Evolutionary conservation across 1,140 invertebrate genomes (phyloP).

Genomic region (Tachypleus tridentatus): DNA sequence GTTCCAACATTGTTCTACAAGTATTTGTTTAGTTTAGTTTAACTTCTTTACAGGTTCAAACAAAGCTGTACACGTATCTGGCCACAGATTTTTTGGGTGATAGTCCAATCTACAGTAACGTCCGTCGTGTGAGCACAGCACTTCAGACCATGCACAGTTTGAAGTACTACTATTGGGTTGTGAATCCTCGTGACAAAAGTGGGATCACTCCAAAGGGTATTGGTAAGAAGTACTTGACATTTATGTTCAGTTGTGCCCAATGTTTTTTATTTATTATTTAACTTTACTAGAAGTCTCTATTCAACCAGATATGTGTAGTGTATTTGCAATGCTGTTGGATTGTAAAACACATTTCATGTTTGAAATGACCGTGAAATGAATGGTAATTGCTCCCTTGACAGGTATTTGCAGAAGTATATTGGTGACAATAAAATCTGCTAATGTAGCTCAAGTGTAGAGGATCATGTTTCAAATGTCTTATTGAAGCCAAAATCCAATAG

Average conservation of each 20-base stretch:
- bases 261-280: constrained; percentile 7
- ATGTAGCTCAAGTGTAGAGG: too few species aligned
- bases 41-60: constrained; percentile 49
- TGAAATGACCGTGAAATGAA: too few species aligned
- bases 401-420: too few species aligned
- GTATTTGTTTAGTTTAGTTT: constrained; percentile 8
- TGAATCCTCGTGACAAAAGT: constrained; percentile 86
- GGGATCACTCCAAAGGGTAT: constrained; percentile 87
- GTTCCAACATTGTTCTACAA: constrained; percentile 7
- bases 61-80: constrained; percentile 89
- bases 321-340: too few species aligned
- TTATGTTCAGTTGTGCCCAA: constrained; percentile 5
- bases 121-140: constrained; percentile 89
- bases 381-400: too few species aligned
- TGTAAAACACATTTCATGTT: too few species aligned
- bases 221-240: constrained; percentile 46
- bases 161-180: constrained; percentile 99
- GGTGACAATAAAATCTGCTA: too few species aligned
- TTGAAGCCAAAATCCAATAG: too few species aligned
- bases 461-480: too few species aligned
- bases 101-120: constrained; percentile 94
- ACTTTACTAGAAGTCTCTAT: too few species aligned
- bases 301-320: too few species aligned
- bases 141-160: constrained; percentile 95
- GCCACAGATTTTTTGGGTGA: constrained; percentile 95